These are phyloP conservation scores for Aurelia sp. DNA, from an alignment of 30 jellyfish, hydroid and myxozoan species.

Conservation along the genomic window DNA sequence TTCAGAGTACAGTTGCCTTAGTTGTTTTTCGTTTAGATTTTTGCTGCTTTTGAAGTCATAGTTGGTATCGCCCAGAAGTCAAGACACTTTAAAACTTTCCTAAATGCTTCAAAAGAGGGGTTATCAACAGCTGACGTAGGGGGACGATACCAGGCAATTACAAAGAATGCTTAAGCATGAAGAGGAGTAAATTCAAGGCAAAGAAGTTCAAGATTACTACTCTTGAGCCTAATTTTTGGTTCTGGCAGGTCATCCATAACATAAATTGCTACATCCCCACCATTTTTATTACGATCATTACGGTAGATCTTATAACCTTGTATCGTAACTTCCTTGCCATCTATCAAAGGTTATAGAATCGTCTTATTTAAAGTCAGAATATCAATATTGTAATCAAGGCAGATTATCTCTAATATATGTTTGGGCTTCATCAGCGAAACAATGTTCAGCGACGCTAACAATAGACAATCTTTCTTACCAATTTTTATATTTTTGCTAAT, in stretches of 20 bases:
- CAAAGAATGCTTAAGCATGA: too few species aligned
- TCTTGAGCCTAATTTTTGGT: too few species aligned
- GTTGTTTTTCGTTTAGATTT: too few species aligned
- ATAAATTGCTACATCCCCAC: too few species aligned
- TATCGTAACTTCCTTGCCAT: neutral
- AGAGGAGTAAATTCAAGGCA: too few species aligned
- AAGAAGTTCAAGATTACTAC: too few species aligned
- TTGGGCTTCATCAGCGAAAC: neutral
- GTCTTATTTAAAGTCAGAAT: conserved; percentile 1
- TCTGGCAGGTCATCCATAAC: too few species aligned
- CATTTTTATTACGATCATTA: too few species aligned
- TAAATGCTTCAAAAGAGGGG: neutral
- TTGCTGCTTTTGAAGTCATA: too few species aligned
- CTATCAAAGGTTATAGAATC: neutral
- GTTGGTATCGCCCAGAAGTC: neutral
- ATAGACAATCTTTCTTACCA: conserved; percentile 5
- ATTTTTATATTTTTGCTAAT: neutral
- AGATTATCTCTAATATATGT: conserved; percentile 9
- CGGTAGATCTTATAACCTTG: too few species aligned
- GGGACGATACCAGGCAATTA: neutral
- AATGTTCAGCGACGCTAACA: conserved; percentile 3
- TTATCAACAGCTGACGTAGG: conserved; percentile 11
- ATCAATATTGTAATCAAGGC: conserved; percentile 8
- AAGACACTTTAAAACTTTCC: too few species aligned
- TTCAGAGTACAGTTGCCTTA: neutral